Evolutionary conservation across 2,113 vertebrate genomes (phyloP).

Genomic region (Rhinolophus sinicus): DNA sequence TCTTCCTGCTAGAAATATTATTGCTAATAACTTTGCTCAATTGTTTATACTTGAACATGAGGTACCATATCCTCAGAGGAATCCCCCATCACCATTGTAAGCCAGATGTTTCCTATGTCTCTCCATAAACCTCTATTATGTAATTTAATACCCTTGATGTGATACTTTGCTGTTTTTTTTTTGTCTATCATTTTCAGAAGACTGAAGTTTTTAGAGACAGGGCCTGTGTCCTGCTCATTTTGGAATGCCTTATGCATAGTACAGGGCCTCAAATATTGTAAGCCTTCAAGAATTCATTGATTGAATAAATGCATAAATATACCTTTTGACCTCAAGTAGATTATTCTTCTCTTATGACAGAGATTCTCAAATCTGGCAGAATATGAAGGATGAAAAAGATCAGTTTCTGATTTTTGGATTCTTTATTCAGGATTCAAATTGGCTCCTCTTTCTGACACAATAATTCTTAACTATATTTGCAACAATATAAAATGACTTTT

Average conservation of each 20-base stretch:
- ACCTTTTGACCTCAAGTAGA: neutral
- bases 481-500: neutral
- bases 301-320: neutral
- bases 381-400: neutral
- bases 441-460: neutral
- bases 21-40: neutral
- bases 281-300: neutral
- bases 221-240: neutral
- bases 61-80: neutral
- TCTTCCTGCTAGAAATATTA: neutral
- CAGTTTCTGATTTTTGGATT: neutral
- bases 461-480: constrained; percentile 39
- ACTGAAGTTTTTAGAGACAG: neutral
- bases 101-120: neutral
- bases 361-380: constrained; percentile 10
- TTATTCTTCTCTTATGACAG: neutral
- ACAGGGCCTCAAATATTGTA: neutral
- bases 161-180: neutral
- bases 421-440: neutral
- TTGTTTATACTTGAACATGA: neutral
- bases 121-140: neutral
- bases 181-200: neutral
- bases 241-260: neutral
- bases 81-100: neutral
- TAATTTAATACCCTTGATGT: neutral